Evolutionary conservation across 92 coral and sea anemone genomes (phyloP), one percentile per base, ranked within the genome.

Genomic region (Porites divaricata): DNA sequence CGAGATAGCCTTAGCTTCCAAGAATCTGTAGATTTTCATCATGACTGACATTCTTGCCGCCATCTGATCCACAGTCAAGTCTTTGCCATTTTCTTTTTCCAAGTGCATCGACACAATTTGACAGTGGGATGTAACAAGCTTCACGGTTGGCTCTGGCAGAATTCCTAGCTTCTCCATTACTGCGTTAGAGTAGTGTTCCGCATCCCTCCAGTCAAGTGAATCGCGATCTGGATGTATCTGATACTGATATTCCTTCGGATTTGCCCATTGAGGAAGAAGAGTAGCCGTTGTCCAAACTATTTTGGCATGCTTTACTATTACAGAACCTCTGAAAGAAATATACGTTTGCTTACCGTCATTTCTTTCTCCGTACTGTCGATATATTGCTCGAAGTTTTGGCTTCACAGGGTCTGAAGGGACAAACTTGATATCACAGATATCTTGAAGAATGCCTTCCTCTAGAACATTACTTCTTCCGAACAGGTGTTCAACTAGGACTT

Each of bases 261-360:
- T 45, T 45, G 85, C 85, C 85, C 78, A 70, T 0, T 58, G 1
- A 1, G 98, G 93, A 24, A 94, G 80, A 28, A 94, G 24, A 63
- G 70, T 15, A 24, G 90, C 88, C 51, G 70, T 74, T 1, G 93
- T 92, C 98, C 98, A 94, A 25, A 75, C 85, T 1, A 85, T 66
- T 5, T 78, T 16, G 0, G 67, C 14, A 66, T 92, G 69, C 4
- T 53, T 2, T 6, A 14, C 19, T 5, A 79, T 25, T 9, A 87
- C 86, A 11, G 95, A 80, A 10, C 85, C 93, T 24, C 67, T 62
- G 80, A 91, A 94, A 41, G 90, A 51, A 59, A 87, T 78, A 19
- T 58, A 92, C 0, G 89, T 92, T 11, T 28, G 24, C 0, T 48
- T 25, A 24, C 84, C 90, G 17, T 53, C 8, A 5, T 28, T 28